phyloP scores from a whole-genome alignment of 2,113 vertebrate genomes.

The Phrynocephalus versicolor region DNA sequence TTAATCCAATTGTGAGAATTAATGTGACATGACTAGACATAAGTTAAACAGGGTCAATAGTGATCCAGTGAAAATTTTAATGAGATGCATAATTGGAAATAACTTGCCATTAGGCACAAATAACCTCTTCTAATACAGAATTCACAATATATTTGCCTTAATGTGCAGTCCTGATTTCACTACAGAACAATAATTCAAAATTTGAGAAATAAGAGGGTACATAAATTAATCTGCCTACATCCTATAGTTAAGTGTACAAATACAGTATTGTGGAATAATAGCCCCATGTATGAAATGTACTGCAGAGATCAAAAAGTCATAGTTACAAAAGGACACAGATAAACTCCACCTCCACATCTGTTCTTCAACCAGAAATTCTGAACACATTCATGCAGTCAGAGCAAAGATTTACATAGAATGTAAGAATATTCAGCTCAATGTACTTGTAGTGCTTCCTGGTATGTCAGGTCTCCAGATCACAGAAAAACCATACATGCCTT shows the following conservation, averaged over 20 bases:
- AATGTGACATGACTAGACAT: not conserved
- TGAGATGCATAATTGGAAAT: not conserved
- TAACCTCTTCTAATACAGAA: not conserved
- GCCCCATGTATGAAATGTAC: not conserved
- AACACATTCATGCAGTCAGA: no score
- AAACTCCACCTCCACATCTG: no score
- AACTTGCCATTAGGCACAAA: constrained; percentile 4
- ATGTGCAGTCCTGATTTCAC: not conserved
- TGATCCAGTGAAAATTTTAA: not conserved
- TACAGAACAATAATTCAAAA: not conserved
- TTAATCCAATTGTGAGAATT: not conserved
- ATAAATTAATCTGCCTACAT: not conserved
- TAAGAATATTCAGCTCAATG: no score
- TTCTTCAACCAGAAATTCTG: no score
- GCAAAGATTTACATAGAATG: no score
- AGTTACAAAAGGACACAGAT: no score
- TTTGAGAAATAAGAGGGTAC: not conserved
- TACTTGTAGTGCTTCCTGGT: no score
- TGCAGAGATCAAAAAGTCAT: no score
- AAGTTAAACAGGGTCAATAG: not conserved
- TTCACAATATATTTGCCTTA: not conserved
- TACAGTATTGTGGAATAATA: not conserved
- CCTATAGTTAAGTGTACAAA: not conserved
- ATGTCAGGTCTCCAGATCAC: no score
- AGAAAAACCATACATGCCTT: no score